phyloP scores from a whole-genome alignment of 2,888 invertebrate species.

The Xylota segnis region DNA sequence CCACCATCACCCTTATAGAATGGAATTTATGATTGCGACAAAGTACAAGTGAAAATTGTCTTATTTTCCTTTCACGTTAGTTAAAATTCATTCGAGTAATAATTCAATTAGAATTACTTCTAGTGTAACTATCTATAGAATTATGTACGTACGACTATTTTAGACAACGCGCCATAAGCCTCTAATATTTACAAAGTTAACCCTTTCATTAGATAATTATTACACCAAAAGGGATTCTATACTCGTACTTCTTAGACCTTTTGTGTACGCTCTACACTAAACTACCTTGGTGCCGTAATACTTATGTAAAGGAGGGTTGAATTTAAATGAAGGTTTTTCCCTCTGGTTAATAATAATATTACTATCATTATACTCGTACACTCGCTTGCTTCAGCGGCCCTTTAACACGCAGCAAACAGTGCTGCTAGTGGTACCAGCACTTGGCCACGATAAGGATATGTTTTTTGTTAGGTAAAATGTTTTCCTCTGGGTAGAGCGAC shows the following conservation, averaged over 20 bases:
- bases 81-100: conserved; percentile 23
- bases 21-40: conserved; percentile 32
- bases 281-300: conserved; percentile 24
- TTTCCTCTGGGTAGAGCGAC: background rate
- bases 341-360: conserved; percentile 35
- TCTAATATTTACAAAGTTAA: conserved; percentile 33
- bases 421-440: too few species aligned
- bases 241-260: conserved; percentile 17
- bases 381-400: background rate
- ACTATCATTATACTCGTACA: conserved; percentile 24
- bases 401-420: conserved; percentile 14
- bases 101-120: conserved; percentile 31
- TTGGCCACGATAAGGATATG: conserved; percentile 12
- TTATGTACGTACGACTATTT: background rate
- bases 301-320: conserved; percentile 24
- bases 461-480: conserved; percentile 8
- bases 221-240: background rate
- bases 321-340: conserved; percentile 38
- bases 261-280: background rate
- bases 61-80: background rate
- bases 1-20: background rate
- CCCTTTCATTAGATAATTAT: conserved; percentile 43
- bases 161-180: conserved; percentile 18
- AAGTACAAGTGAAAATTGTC: conserved; percentile 1
- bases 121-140: conserved; percentile 22